phyloP scores from a whole-genome alignment of 2,797 vertebrate genomes.

The Molossus alvarezi region DNA sequence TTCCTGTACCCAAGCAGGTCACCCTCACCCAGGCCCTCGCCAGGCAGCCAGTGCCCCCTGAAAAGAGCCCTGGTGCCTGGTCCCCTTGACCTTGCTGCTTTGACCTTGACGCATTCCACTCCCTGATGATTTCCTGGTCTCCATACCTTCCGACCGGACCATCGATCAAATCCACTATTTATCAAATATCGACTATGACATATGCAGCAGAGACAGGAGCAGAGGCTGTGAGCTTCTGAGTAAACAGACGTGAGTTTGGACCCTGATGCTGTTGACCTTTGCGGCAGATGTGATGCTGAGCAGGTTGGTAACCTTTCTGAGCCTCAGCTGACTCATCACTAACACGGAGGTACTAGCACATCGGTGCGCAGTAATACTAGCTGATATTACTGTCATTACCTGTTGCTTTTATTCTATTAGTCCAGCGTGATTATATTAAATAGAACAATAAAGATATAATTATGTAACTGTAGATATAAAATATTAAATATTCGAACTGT shows the following conservation, averaged over 20 bases:
- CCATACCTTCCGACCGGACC: background rate
- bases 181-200: background rate
- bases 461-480: background rate
- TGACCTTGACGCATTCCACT: background rate
- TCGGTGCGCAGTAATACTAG: background rate
- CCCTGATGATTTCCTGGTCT: background rate
- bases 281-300: background rate
- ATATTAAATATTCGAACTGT: background rate
- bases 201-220: background rate
- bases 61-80: background rate
- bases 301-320: background rate
- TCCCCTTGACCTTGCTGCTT: background rate
- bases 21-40: background rate
- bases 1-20: constrained; percentile 59
- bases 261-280: background rate
- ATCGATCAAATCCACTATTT: background rate
- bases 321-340: background rate
- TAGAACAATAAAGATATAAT: background rate
- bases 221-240: background rate
- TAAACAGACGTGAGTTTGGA: background rate
- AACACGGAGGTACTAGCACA: background rate
- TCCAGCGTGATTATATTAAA: background rate
- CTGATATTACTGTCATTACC: background rate
- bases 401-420: background rate
- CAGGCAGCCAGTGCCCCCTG: background rate